A percentile compares a stretch with the other conserved stretches of the same genome.
phyloP scores from a whole-genome alignment of 2,888 invertebrate genomes.

The Cosmia trapezina region DNA sequence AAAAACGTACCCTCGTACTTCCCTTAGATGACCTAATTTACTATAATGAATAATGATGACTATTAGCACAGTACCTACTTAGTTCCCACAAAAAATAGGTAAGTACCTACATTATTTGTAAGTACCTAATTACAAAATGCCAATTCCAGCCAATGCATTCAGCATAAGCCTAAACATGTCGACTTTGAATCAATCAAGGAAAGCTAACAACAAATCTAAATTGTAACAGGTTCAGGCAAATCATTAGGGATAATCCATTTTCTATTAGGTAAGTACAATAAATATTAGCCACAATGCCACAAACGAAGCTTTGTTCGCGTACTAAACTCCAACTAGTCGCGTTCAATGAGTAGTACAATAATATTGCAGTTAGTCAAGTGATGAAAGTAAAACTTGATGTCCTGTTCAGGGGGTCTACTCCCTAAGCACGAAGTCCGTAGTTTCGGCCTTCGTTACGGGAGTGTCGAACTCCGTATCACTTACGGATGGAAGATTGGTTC shows the following conservation, averaged over 20 bases:
- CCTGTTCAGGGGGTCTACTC: too few relatives aligned
- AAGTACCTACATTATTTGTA: neutral
- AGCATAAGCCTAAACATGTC: slow-evolving; percentile 2
- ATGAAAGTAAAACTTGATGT: slow-evolving; percentile 30
- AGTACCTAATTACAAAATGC: neutral
- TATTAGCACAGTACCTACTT: neutral
- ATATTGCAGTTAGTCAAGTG: slow-evolving; percentile 18
- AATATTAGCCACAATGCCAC: slow-evolving; percentile 14
- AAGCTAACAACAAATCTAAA: slow-evolving; percentile 22
- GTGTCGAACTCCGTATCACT: too few relatives aligned
- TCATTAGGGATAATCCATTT: slow-evolving; percentile 32
- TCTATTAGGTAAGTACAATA: slow-evolving; percentile 2
- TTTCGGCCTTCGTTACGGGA: too few relatives aligned
- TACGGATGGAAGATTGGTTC: too few relatives aligned
- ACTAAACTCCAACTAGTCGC: slow-evolving; percentile 1
- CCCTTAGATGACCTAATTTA: slow-evolving; percentile 10
- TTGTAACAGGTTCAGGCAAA: slow-evolving; percentile 2
- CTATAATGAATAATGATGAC: neutral
- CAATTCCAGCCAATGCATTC: slow-evolving; percentile 12
- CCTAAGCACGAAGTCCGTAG: too few relatives aligned
- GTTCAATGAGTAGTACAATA: slow-evolving; percentile 2
- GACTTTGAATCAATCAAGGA: slow-evolving; percentile 24
- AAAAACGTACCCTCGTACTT: neutral
- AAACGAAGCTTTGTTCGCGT: slow-evolving; percentile 1
- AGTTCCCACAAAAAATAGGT: neutral